Evolutionary conservation across 2,797 vertebrate species (phyloP), one percentile per base, ranked within the genome.

Genomic region (Emydoidea blandingii): DNA sequence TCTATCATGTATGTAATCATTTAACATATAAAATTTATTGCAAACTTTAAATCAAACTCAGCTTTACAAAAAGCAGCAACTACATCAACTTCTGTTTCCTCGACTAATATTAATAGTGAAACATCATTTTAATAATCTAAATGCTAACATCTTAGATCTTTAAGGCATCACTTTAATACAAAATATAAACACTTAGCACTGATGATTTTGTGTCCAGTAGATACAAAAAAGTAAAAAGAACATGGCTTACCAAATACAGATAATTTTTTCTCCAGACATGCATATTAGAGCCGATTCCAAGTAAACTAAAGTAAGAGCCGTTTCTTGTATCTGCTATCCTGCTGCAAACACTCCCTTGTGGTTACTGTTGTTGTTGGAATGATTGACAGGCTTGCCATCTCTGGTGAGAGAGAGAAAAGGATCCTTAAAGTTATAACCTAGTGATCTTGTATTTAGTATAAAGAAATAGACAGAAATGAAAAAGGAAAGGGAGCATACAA

Each of bases 321-420:
- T 93, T 97, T 95, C 92, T 94, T 87, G 85, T 90, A 90, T 90
- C 87, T 90, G 34, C 4, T 92, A n/a, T 95, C 95, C 65, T 57
- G 85, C 34, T 83, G 94, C 94, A 95, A 95, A 79, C 57, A 83
- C 53, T 97, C 95, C 86, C 93, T 93, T 95, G 91, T 96, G 88
- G 91, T 91, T 94, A 53, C 90, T 96, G 90, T 96, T 96, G 83
- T 91, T 95, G n/a, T 93, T 96, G 94, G 34, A 79, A 62, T 95
- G 96, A 97, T 81, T 96, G 97, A 96, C 93, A 95, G 83, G 83
- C 85, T 90, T 94, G 79, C 44, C 50, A 59, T 95, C 89, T 81
- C 27, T 47, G 18, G 84, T 89, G 85, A 91, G 47, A 95, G 92
- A 53, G 86, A 86, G 80, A 85, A 93, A 94, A 94, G 79, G 29